Evolutionary conservation across 1,140 invertebrate species (phyloP).

Genomic region (Aphis gossypii): DNA sequence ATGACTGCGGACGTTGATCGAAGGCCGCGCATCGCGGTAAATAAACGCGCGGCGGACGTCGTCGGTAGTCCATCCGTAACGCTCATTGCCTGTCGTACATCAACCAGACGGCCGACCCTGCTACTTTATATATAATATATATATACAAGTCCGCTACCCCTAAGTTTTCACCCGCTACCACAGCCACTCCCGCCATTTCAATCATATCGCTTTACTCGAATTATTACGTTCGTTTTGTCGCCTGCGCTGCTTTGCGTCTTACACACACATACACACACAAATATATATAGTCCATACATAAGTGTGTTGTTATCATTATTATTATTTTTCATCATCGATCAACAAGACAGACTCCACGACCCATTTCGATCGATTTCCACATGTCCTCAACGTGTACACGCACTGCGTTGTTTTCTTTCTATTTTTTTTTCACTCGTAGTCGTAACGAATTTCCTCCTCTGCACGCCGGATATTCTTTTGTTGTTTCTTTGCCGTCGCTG

Average conservation of each 20-base stretch:
- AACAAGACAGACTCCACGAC: not conserved
- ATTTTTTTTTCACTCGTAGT: constrained; percentile 13
- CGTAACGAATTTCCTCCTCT: constrained; percentile 11
- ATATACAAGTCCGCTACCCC: not conserved
- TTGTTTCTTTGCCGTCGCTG: not conserved
- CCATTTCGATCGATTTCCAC: not conserved
- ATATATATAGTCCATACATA: not conserved
- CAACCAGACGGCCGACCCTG: constrained; percentile 24
- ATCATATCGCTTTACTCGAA: constrained; percentile 52
- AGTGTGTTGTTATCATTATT: not conserved
- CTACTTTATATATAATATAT: not conserved
- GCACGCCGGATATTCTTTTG: constrained; percentile 23
- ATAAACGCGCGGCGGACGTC: constrained; percentile 55
- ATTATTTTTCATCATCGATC: constrained; percentile 47
- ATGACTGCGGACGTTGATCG: constrained; percentile 57
- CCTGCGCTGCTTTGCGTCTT: not conserved
- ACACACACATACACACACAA: not conserved
- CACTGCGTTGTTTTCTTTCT: not conserved
- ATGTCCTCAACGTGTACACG: not conserved
- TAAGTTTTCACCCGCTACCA: not conserved
- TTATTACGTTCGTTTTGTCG: constrained; percentile 50
- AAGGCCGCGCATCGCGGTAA: constrained; percentile 51
- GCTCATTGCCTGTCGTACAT: constrained; percentile 52
- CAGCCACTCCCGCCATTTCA: not conserved
- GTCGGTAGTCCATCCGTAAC: constrained; percentile 49